phyloP scores from a whole-genome alignment of 2,113 vertebrate genomes.

The Tretioscincus oriximinensis region DNA sequence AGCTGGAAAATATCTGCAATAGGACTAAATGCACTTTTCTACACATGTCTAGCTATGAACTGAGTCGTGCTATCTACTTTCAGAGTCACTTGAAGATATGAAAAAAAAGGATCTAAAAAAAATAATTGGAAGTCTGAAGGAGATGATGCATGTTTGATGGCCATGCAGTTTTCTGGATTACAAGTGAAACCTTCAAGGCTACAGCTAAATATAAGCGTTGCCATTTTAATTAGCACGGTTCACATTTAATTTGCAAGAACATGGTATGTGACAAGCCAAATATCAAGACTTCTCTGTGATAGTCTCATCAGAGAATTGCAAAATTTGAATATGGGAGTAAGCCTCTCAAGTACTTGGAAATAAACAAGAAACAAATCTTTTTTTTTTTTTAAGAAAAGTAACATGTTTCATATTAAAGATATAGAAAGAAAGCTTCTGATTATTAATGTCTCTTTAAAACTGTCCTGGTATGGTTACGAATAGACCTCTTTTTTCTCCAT shows the following conservation, averaged over 20 bases:
- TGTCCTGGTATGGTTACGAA: too few relatives aligned
- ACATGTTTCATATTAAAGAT: too few relatives aligned
- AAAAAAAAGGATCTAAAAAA: not conserved
- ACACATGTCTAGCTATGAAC: not conserved
- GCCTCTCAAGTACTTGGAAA: not conserved
- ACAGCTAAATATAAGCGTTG: conserved; percentile 1
- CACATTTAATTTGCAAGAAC: not conserved
- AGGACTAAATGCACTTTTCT: too few relatives aligned
- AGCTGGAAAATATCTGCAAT: too few relatives aligned
- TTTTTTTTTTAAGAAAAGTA: too few relatives aligned
- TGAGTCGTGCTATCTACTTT: not conserved
- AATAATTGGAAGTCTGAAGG: not conserved
- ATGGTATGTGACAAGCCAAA: not conserved
- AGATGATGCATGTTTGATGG: not conserved
- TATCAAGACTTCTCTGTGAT: conserved; percentile 9
- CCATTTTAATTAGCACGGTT: conserved; percentile 5
- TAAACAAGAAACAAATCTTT: too few relatives aligned
- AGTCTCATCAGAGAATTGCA: not conserved
- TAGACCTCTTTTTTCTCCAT: too few relatives aligned
- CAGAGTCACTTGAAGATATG: not conserved
- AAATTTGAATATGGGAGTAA: not conserved
- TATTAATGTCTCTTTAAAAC: too few relatives aligned
- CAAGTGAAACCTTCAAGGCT: not conserved
- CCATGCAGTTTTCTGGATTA: not conserved
- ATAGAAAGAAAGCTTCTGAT: too few relatives aligned